Base-by-base conservation (phyloP, 2,797 vertebrate genomes). In the Leuciscus waleckii region DNA sequence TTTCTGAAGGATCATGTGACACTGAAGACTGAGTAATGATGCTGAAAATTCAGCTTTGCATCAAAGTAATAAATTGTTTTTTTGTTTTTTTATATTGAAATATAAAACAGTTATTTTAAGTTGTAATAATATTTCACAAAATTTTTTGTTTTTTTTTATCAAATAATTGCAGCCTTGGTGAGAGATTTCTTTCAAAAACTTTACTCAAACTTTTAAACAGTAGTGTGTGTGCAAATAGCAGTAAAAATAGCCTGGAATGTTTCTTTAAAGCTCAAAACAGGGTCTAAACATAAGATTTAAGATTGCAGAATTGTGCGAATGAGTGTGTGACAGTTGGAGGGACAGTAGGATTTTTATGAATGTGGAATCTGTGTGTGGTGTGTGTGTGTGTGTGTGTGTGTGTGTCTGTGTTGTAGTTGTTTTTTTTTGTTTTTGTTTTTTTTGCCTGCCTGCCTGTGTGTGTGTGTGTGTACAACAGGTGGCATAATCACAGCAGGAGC, bases 261-360 rank as follows among this genome's bases (percentile, higher is more conserved):
- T 54, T 54, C 1, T 54, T 35, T 54, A 75, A 35, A 46, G 29
- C 19, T 73, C 5, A 14, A 70, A 43, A 9, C n/a, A 29, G 19
- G 1, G 7, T 73, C 2, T 51, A 39, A 56, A 11, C 13, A 39
- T 14, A 26, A 10, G 35, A 61, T 61, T 77, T 19, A 26, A 26
- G 13, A 77, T 32, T 1, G 19, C 13, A 49, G 7, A 19, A 29
- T 26, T 58, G 85, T 85, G 88, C 85, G 90, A 90, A 92, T 89
- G 80, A 80, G 87, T 83, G 56, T 81, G 84, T 43, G 61, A 67
- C 77, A 79, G 58, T 61, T 67, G 61, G 17, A 41, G 37, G 19
- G 26, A 65, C 61, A 16, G 61, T 67, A 9, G 35, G 58, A 87
- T 84, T 90, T 87, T 91, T 90, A 91, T 90, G 83, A 82, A 88